Percentiles rank a stretch among this genome's conserved stretches.
Evolutionary conservation across 2,113 vertebrate genomes (phyloP).

Genomic region (Pluvianellus socialis): DNA sequence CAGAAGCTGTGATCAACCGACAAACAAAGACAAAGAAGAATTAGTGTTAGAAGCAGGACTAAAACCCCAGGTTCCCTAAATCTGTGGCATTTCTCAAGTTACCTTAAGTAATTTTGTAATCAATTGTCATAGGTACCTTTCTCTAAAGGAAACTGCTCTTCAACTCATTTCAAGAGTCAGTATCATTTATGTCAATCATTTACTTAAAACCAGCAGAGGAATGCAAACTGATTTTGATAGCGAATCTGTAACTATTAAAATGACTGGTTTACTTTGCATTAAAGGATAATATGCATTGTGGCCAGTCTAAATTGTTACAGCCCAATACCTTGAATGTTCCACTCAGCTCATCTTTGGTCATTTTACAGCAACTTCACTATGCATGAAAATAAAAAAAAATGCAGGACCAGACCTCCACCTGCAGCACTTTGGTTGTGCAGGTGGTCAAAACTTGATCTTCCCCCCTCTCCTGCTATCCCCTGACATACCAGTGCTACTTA

Average conservation of each 20-base stretch:
- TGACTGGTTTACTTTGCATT: not conserved
- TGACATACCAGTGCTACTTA: not conserved
- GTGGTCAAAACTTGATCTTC: not conserved
- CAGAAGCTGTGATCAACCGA: not conserved
- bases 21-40: not conserved
- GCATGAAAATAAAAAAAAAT: not conserved
- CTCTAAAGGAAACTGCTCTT: not conserved
- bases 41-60: not conserved
- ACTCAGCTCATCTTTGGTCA: not conserved
- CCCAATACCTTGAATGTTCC: not conserved
- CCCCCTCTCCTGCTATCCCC: not conserved
- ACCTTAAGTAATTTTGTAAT: not conserved
- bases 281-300: not conserved
- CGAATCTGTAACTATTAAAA: not conserved
- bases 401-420: not conserved
- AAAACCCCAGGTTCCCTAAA: not conserved
- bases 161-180: not conserved
- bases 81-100: not conserved
- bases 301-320: not conserved
- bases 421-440: not conserved
- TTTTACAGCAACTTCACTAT: not conserved
- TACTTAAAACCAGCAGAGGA: not conserved
- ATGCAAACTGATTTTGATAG: not conserved
- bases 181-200: not conserved
- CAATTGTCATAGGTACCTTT: not conserved